These are phyloP conservation scores for Pandemis heparana DNA, from an alignment of 2,888 invertebrate species.

Conservation along the genomic window DNA sequence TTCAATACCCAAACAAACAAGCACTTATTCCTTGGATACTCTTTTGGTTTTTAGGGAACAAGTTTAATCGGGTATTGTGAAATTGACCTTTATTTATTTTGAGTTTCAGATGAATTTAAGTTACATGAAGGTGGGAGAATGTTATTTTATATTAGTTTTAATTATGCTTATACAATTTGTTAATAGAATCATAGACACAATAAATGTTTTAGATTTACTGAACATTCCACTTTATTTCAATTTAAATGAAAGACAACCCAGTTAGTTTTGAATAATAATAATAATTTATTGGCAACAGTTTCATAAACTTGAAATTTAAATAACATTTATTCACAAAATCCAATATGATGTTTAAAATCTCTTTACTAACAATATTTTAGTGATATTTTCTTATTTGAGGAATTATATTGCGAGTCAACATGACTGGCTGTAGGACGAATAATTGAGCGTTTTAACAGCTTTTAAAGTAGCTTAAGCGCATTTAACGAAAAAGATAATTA, in stretches of 20 bases:
- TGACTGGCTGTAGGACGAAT: background rate
- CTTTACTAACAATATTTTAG: slow-evolving; percentile 31
- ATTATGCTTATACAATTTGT: slow-evolving; percentile 33
- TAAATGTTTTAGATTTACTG: slow-evolving; percentile 41
- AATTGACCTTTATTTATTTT: slow-evolving; percentile 1
- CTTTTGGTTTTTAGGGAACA: background rate
- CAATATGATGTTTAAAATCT: slow-evolving; percentile 36
- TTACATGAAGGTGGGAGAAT: slow-evolving; percentile 21
- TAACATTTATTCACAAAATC: slow-evolving; percentile 49
- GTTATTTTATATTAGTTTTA: slow-evolving; percentile 37
- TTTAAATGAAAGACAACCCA: slow-evolving; percentile 45
- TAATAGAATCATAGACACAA: slow-evolving; percentile 30
- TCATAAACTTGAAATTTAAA: slow-evolving; percentile 60
- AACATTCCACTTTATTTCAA: slow-evolving; percentile 8
- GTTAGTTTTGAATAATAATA: slow-evolving; percentile 51
- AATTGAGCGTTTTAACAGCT: background rate
- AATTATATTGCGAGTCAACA: slow-evolving; percentile 22
- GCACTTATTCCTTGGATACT: background rate
- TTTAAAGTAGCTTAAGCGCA: no score
- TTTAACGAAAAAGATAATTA: no score
- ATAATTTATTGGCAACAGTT: slow-evolving; percentile 72
- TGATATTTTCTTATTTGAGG: slow-evolving; percentile 26
- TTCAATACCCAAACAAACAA: background rate
- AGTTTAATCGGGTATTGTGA: background rate
- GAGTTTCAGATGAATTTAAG: slow-evolving; percentile 33